Percentiles rank a stretch among this genome's conserved stretches.
These are phyloP conservation scores for Mycogona germanica DNA, from an alignment of 2,888 invertebrate genomes.

Conservation along the genomic window DNA sequence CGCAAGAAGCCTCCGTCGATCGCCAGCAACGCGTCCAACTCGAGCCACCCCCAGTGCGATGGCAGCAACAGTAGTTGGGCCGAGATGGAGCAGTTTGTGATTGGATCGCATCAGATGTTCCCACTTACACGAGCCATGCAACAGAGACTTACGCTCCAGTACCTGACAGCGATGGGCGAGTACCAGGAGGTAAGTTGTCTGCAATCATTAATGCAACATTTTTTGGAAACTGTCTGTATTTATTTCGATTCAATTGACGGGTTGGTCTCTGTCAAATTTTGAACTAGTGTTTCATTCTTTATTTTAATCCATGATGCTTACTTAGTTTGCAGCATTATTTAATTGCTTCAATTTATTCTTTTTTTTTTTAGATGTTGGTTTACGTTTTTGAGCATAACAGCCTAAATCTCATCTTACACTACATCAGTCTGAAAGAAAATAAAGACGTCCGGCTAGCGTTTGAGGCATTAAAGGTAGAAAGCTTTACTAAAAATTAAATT, in stretches of 20 bases:
- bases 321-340: too few relatives aligned
- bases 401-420: slow-evolving; percentile 75
- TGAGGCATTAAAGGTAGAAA: slow-evolving; percentile 61
- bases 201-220: too few relatives aligned
- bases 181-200: slow-evolving; percentile 68
- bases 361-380: slow-evolving; percentile 56
- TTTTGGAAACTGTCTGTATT: too few relatives aligned
- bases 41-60: slow-evolving; percentile 9
- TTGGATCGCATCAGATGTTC: slow-evolving; percentile 77
- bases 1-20: not conserved
- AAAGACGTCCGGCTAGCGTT: slow-evolving; percentile 87
- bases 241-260: too few relatives aligned
- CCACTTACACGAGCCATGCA: slow-evolving; percentile 79
- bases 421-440: slow-evolving; percentile 76
- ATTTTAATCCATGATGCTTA: too few relatives aligned
- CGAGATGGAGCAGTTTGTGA: slow-evolving; percentile 75
- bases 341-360: not conserved
- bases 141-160: slow-evolving; percentile 84
- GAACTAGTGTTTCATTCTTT: too few relatives aligned
- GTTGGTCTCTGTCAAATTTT: too few relatives aligned
- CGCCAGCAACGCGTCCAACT: not conserved
- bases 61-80: slow-evolving; percentile 83
- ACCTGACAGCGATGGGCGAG: slow-evolving; percentile 93
- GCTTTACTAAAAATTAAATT: too few relatives aligned
- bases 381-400: slow-evolving; percentile 90